Percentiles rank a stretch among this genome's conserved stretches.
Conservation (phyloP, 2,888 invertebrate species). For the Eugnorisma glareosa region DNA sequence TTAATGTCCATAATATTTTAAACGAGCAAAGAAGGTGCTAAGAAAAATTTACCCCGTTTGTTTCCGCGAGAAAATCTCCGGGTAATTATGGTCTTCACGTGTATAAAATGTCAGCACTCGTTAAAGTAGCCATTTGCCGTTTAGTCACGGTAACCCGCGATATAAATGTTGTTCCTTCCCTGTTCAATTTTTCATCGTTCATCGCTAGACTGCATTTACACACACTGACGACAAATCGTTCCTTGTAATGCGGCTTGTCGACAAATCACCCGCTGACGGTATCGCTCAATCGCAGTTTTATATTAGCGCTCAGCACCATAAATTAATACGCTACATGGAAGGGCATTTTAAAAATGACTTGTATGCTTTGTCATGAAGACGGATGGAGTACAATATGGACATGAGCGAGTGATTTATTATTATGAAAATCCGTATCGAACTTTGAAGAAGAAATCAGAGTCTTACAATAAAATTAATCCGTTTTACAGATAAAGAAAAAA, state of each 20-base stretch:
- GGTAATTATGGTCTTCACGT: conserved; percentile 1
- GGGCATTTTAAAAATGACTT: conserved; percentile 38
- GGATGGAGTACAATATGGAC: conserved; percentile 29
- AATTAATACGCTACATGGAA: conserved; percentile 48
- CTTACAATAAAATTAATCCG: not conserved
- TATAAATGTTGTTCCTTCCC: conserved; percentile 29
- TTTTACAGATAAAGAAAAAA: not conserved
- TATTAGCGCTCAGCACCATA: conserved; percentile 37
- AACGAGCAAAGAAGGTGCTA: not conserved
- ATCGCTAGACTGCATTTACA: conserved; percentile 28
- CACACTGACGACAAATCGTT: conserved; percentile 38
- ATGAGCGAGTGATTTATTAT: conserved; percentile 14
- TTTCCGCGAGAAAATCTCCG: not conserved
- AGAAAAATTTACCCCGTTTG: not conserved
- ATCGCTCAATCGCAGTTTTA: conserved; percentile 56
- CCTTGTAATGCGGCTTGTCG: conserved; percentile 37
- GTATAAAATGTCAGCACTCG: conserved; percentile 11
- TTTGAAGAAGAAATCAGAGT: not conserved
- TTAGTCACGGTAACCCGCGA: conserved; percentile 7
- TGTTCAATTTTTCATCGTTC: conserved; percentile 51
- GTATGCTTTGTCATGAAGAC: conserved; percentile 25
- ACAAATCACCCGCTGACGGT: conserved; percentile 44
- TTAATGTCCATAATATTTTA: not conserved
- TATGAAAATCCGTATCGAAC: conserved; percentile 16
- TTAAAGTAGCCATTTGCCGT: conserved; percentile 34